These are phyloP conservation scores for Astyanax mexicanus DNA, from an alignment of 2,797 vertebrate species.

Conservation along the genomic window DNA sequence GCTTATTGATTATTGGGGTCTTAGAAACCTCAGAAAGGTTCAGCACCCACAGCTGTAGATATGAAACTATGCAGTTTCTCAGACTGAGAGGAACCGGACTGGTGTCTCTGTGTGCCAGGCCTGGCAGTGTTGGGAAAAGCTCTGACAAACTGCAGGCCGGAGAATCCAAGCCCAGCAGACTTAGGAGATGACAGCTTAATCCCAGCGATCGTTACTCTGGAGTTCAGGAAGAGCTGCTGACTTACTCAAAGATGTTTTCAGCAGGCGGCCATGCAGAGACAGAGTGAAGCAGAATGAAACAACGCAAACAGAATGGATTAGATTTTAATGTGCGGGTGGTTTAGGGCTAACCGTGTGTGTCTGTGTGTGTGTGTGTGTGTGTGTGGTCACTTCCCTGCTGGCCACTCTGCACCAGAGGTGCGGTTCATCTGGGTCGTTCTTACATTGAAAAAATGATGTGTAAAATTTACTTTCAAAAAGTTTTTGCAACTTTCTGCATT, in stretches of 20 bases:
- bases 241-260: background rate
- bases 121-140: conserved; percentile 5
- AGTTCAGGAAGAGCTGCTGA: conserved; percentile 17
- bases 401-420: conserved; percentile 34
- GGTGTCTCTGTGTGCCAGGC: conserved; percentile 1
- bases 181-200: conserved; percentile 25
- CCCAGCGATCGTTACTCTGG: background rate
- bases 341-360: no score
- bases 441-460: no score
- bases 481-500: no score
- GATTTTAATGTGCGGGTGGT: conserved; percentile 11
- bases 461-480: no score
- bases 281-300: background rate
- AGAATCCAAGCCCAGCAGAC: conserved; percentile 20
- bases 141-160: conserved; percentile 42
- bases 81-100: background rate
- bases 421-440: conserved; percentile 57
- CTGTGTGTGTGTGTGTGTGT: conserved; percentile 20
- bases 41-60: no score
- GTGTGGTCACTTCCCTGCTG: conserved; percentile 31
- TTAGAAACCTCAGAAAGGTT: background rate
- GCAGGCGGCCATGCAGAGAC: background rate
- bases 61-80: background rate
- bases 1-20: no score
- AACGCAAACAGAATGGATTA: conserved; percentile 6